Base-by-base conservation (phyloP, 2,888 invertebrate genomes). In the Peribatodes rhomboidaria region DNA sequence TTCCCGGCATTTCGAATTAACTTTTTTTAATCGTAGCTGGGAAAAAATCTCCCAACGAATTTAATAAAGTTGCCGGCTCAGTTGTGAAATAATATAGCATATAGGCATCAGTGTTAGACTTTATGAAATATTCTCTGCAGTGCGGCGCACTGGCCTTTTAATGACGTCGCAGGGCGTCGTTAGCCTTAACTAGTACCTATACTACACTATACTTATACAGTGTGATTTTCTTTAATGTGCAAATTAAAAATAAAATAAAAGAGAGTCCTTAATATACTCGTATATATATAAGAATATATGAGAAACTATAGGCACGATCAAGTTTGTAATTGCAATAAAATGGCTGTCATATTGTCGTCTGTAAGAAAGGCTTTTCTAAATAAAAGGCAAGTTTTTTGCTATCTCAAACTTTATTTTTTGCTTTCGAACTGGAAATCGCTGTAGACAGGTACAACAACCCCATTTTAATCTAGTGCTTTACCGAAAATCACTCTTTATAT, bases 131-230 rank as follows among this genome's bases (percentile, higher is more conserved):
- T 75, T 73, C 65, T 72, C 22, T 46, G 44, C 41, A 41, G 14
- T 41, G 16, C 41, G 16, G 41, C 16, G 76, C 81, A 79, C 74
- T 81, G 78, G 72, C 75, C 79, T 76, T 79, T 82, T 84, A 86
- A 86, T 85, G 85, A 86, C 85, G 79, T 71, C 79, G 69, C 69
- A 74, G 72, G 76, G 75, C 75, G 73, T 80, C 41, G 41, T 41
- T 41, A 41, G 41, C 16, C 3, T 39, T 6, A 39, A 39, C 39
- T 14, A 18, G 41, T 18, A 1, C 9, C 14, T 9, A 39, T 39
- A 39, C 10, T 10, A 35, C 14, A 39, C 14, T 8, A 14, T 16
- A 41, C 27, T 7, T 41, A 41, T 41, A 41, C 41, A 18, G 41
- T 18, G 10, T 41, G 41, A 18, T 18, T 41, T 16, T 41, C 16